Evolutionary conservation across 2,113 vertebrate species (phyloP).

Genomic region (Nyctereutes procyonoides): DNA sequence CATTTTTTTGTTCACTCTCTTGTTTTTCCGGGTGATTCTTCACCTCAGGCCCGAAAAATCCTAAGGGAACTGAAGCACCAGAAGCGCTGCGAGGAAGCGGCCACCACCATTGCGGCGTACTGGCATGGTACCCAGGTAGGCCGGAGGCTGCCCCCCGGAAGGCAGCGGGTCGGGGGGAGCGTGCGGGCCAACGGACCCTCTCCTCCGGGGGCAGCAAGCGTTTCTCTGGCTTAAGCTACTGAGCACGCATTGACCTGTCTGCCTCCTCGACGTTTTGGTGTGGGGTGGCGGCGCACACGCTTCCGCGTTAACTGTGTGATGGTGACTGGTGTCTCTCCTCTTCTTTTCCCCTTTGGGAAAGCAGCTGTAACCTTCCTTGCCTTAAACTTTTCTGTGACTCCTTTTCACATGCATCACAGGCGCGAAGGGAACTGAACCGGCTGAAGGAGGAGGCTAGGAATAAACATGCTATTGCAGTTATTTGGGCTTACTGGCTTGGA

Average conservation of each 20-base stretch:
- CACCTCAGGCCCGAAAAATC: conserved; percentile 92
- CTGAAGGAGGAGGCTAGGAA: conserved; percentile 97
- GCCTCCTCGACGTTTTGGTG: conserved; percentile 62
- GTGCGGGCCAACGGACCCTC: background rate
- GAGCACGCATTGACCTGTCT: conserved; percentile 71
- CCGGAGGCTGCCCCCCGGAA: background rate
- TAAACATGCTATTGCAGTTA: conserved; percentile 98
- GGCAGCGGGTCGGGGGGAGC: background rate
- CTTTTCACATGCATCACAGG: conserved; percentile 92
- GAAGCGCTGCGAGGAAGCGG: conserved; percentile 95
- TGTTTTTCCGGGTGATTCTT: background rate
- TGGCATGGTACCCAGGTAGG: conserved; percentile 98
- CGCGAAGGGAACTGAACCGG: conserved; percentile 96
- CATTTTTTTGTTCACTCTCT: background rate
- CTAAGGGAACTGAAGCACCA: conserved; percentile 96
- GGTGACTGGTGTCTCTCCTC: conserved; percentile 74
- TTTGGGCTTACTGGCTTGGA: conserved; percentile 99
- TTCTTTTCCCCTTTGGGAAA: conserved; percentile 76
- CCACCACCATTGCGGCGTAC: conserved; percentile 94
- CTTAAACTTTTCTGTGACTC: conserved; percentile 88
- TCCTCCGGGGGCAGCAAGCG: background rate
- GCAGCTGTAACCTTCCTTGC: conserved; percentile 83
- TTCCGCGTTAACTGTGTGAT: conserved; percentile 69
- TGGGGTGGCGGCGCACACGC: conserved; percentile 81
- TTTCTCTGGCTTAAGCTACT: conserved; percentile 74